phyloP scores from a whole-genome alignment of 2,113 vertebrate species.

The Phrynosoma blainvillii region DNA sequence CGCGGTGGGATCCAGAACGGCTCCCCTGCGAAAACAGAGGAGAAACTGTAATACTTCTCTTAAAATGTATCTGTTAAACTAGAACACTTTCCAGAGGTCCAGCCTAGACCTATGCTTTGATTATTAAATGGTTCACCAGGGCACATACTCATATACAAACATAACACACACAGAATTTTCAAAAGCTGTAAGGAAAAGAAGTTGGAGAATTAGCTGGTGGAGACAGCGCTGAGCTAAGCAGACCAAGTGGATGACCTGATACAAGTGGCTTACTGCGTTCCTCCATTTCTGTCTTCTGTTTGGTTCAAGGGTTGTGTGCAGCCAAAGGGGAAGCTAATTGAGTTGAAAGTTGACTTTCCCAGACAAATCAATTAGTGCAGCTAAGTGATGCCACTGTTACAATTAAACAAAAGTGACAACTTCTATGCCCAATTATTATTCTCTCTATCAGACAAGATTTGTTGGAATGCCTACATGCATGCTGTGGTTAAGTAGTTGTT shows the following conservation, averaged over 20 bases:
- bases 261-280: not conserved
- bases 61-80: not conserved
- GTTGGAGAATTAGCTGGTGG: not conserved
- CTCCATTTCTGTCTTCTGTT: not conserved
- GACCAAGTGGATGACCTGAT: not conserved
- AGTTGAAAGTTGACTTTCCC: conserved; percentile 18
- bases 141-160: not conserved
- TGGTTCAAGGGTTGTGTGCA: not conserved
- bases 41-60: not conserved
- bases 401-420: conserved; percentile 27
- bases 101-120: not conserved
- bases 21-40: too few relatives aligned
- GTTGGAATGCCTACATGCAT: not conserved
- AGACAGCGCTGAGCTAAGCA: not conserved
- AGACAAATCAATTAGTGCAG: conserved; percentile 21
- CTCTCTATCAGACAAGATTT: conserved; percentile 13
- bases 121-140: not conserved
- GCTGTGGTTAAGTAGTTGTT: not conserved
- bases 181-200: not conserved
- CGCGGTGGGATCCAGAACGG: too few relatives aligned
- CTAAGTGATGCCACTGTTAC: conserved; percentile 11
- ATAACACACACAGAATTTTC: not conserved
- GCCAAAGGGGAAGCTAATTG: conserved; percentile 7
- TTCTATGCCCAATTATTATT: conserved; percentile 20
- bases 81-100: not conserved